phyloP scores from a whole-genome alignment of 2,113 vertebrate species.

The Grus americana region DNA sequence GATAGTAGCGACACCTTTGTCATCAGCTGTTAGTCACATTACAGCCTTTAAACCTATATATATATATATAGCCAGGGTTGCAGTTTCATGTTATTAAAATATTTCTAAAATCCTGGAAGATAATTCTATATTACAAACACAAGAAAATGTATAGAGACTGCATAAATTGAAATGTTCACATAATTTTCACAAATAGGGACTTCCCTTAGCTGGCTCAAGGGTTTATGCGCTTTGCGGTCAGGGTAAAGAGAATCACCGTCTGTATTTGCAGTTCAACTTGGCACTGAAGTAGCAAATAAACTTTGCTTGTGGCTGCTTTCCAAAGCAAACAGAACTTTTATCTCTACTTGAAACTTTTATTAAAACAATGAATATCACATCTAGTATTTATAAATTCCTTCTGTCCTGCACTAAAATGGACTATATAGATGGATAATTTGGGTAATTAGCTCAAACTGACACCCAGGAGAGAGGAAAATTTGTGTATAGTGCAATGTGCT shows the following conservation, averaged over 20 bases:
- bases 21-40: background rate
- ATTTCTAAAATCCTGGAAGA: background rate
- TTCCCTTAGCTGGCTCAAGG: background rate
- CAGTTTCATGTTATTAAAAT: background rate
- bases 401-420: background rate
- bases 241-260: background rate
- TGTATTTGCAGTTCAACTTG: conserved; percentile 36
- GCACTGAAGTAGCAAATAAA: conserved; percentile 45
- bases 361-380: conserved; percentile 35
- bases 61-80: background rate
- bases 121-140: background rate
- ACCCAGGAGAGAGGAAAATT: background rate
- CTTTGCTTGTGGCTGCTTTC: conserved; percentile 28
- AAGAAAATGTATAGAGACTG: background rate
- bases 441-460: conserved; percentile 12
- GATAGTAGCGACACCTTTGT: background rate
- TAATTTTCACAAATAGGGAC: background rate
- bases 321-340: conserved; percentile 53
- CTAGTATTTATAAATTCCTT: conserved; percentile 5
- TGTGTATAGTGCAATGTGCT: background rate
- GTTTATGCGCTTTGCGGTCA: background rate
- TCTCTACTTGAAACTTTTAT: conserved; percentile 44
- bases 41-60: background rate
- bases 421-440: background rate
- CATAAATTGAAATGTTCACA: background rate